phyloP scores from a whole-genome alignment of 2,797 vertebrate species.

The Characodon lateralis region DNA sequence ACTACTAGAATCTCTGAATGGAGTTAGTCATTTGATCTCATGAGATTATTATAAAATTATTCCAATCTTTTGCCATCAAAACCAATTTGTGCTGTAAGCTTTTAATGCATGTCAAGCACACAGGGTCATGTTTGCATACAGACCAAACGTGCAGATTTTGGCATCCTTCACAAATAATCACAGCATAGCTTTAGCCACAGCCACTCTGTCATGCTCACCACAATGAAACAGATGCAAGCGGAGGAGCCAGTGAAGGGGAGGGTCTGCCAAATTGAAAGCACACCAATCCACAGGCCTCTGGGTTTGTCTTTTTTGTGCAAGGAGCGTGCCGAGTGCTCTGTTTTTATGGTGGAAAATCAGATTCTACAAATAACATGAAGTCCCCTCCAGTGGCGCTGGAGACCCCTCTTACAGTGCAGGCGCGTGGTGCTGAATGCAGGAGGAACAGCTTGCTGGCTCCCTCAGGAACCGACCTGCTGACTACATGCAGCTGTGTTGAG shows the following conservation, averaged over 20 bases:
- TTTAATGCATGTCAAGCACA: neutral
- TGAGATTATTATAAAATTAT: neutral
- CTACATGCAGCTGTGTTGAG: conserved; percentile 81
- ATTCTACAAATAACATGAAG: conserved; percentile 73
- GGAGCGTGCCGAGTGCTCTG: conserved; percentile 65
- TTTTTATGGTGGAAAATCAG: conserved; percentile 66
- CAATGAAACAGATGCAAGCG: conserved; percentile 59
- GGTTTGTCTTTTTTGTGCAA: conserved; percentile 51
- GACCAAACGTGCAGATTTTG: conserved; percentile 24
- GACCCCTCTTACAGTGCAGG: conserved; percentile 70
- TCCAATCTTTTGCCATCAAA: neutral
- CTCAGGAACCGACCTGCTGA: conserved; percentile 77
- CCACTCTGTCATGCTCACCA: conserved; percentile 33
- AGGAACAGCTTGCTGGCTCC: conserved; percentile 83
- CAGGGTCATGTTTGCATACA: conserved; percentile 25
- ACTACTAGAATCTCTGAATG: neutral
- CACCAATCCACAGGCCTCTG: conserved; percentile 63
- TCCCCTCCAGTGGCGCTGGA: conserved; percentile 68
- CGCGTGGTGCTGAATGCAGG: conserved; percentile 72
- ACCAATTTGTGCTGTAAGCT: neutral
- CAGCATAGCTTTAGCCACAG: conserved; percentile 27
- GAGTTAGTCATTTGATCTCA: neutral
- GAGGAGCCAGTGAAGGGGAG: conserved; percentile 36
- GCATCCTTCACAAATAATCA: conserved; percentile 39
- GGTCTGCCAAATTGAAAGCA: conserved; percentile 76